Evolutionary conservation across 2,888 invertebrate genomes (phyloP).

Genomic region (Cabera pusaria): DNA sequence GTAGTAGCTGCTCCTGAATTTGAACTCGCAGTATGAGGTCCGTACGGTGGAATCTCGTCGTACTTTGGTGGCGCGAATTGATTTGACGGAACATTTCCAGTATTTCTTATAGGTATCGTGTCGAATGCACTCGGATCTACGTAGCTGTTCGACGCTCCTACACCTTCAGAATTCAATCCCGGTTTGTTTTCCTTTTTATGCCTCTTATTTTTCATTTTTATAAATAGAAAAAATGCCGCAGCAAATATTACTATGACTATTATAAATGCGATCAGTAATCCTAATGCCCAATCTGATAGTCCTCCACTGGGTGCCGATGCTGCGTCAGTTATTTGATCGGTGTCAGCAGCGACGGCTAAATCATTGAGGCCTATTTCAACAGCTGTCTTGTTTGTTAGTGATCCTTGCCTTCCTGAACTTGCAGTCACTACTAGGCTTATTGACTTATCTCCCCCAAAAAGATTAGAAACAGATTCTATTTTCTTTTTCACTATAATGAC

Average conservation of each 20-base stretch:
- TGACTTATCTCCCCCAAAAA: conserved; percentile 87
- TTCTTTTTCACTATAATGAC: conserved; percentile 92
- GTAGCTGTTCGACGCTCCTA: conserved; percentile 91
- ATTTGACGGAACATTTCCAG: conserved; percentile 76
- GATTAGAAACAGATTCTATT: conserved; percentile 84
- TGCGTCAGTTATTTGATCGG: conserved; percentile 69
- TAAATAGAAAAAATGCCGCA: conserved; percentile 92
- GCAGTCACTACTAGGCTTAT: conserved; percentile 93
- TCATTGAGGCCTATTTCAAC: conserved; percentile 92
- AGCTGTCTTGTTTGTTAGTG: conserved; percentile 92
- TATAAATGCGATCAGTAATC: conserved; percentile 91
- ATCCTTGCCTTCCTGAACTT: conserved; percentile 94
- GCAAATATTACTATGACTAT: conserved; percentile 92
- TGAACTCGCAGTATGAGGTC: conserved; percentile 89
- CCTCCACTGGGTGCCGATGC: conserved; percentile 86
- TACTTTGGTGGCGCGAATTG: conserved; percentile 96
- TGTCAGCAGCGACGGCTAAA: conserved; percentile 78
- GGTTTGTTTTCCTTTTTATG: conserved; percentile 92
- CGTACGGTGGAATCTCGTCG: conserved; percentile 95
- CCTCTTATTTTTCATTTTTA: conserved; percentile 92
- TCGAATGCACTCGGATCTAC: conserved; percentile 95
- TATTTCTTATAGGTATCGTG: conserved; percentile 92
- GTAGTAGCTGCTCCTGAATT: conserved; percentile 92
- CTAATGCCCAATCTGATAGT: conserved; percentile 94
- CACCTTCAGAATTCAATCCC: conserved; percentile 88